A percentile compares a stretch with the other conserved stretches of the same genome.
Conservation (phyloP, 2,797 vertebrate species). For the Lagorchestes hirsutus region DNA sequence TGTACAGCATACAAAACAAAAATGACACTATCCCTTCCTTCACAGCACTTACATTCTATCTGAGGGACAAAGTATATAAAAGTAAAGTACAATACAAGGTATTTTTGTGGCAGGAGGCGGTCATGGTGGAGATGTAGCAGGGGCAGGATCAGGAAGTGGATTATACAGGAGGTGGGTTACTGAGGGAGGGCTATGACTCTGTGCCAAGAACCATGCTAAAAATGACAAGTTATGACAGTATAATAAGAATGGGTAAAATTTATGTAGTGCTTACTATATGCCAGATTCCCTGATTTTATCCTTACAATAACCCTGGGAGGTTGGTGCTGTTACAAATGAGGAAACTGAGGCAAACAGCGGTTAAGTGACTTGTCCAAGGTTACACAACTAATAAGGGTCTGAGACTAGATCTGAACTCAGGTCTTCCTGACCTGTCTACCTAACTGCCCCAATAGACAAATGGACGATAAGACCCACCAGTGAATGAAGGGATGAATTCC, state of each 20-base stretch:
- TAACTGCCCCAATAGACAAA: background rate
- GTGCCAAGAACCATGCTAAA: background rate
- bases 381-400: background rate
- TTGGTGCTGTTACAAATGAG: background rate
- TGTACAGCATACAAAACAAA: background rate
- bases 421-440: background rate
- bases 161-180: background rate
- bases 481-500: background rate
- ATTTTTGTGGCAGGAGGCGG: background rate
- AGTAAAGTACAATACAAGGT: background rate
- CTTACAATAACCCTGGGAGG: background rate
- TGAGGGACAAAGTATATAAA: background rate
- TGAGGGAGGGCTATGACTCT: background rate
- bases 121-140: background rate
- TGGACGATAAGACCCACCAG: too few species aligned
- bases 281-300: background rate
- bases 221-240: background rate
- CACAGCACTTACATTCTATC: background rate
- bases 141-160: background rate
- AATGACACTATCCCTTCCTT: background rate
- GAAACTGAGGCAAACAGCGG: background rate
- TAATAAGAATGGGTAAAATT: background rate
- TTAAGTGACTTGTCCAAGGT: background rate
- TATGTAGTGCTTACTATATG: background rate
- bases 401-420: background rate